Conservation (phyloP, 1,140 invertebrate species). For the Trichogramma pretiosum region DNA sequence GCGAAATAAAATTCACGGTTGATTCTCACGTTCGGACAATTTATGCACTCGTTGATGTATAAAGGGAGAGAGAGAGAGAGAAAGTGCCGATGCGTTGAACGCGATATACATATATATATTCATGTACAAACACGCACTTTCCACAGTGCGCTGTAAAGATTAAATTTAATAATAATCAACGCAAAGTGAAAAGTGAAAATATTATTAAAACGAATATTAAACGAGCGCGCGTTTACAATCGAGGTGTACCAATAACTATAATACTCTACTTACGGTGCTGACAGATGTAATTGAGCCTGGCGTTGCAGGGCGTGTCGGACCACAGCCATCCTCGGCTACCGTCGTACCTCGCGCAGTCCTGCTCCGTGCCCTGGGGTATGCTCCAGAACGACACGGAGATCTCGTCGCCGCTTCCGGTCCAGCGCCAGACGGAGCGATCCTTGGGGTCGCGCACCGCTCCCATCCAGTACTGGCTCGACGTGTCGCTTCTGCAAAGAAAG, state of each 20-base stretch:
- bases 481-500: slow-evolving; percentile 59
- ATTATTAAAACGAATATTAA: slow-evolving; percentile 1
- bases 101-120: no score
- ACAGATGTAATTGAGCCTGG: slow-evolving; percentile 82
- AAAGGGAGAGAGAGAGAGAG: no score
- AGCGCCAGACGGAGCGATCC: slow-evolving; percentile 78
- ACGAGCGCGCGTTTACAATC: background rate
- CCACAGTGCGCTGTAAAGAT: no score
- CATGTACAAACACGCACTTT: background rate
- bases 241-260: slow-evolving; percentile 2
- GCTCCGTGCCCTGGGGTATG: slow-evolving; percentile 66
- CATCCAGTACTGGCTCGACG: slow-evolving; percentile 91
- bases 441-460: slow-evolving; percentile 75
- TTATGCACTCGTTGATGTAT: no score
- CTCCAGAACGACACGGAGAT: slow-evolving; percentile 90
- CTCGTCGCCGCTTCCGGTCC: slow-evolving; percentile 74
- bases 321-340: slow-evolving; percentile 90
- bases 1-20: slow-evolving; percentile 9
- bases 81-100: no score
- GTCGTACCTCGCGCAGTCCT: slow-evolving; percentile 81
- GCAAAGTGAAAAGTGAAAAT: no score
- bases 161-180: no score
- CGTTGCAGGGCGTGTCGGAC: slow-evolving; percentile 85
- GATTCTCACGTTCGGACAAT: no score
- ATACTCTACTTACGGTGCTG: slow-evolving; percentile 73